A percentile compares a stretch with the other conserved stretches of the same genome.
These are phyloP conservation scores for Chiroxiphia lanceolata DNA, from an alignment of 2,797 vertebrate genomes.

Conservation along the genomic window DNA sequence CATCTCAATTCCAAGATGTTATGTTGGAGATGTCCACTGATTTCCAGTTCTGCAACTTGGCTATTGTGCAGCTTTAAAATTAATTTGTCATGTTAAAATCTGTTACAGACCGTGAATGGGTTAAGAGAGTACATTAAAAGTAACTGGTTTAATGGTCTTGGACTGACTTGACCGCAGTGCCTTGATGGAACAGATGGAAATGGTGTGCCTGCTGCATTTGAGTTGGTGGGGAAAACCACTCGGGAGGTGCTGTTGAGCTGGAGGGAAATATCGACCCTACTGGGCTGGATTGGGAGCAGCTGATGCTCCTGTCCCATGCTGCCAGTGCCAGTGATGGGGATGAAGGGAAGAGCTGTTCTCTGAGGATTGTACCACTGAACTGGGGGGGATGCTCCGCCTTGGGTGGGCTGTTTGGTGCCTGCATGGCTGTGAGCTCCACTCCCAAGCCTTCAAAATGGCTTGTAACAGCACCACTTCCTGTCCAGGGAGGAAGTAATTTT, in stretches of 20 bases:
- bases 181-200: neutral
- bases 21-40: neutral
- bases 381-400: slow-evolving; percentile 46
- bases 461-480: slow-evolving; percentile 89
- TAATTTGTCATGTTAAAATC: neutral
- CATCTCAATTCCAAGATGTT: neutral
- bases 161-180: neutral
- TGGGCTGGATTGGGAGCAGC: neutral
- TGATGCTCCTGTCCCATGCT: neutral
- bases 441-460: slow-evolving; percentile 91
- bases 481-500: slow-evolving; percentile 96
- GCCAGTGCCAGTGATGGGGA: neutral
- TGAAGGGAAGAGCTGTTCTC: neutral
- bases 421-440: slow-evolving; percentile 63
- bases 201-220: neutral
- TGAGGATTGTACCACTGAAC: neutral
- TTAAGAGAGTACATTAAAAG: slow-evolving; percentile 8
- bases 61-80: neutral
- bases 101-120: neutral
- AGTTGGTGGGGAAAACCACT: slow-evolving; percentile 60
- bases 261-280: neutral
- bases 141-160: neutral
- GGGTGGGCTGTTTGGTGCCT: slow-evolving; percentile 40
- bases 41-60: neutral
- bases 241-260: slow-evolving; percentile 80